Evolutionary conservation across 2,113 vertebrate species (phyloP).

Genomic region (Lampris megalopsis): DNA sequence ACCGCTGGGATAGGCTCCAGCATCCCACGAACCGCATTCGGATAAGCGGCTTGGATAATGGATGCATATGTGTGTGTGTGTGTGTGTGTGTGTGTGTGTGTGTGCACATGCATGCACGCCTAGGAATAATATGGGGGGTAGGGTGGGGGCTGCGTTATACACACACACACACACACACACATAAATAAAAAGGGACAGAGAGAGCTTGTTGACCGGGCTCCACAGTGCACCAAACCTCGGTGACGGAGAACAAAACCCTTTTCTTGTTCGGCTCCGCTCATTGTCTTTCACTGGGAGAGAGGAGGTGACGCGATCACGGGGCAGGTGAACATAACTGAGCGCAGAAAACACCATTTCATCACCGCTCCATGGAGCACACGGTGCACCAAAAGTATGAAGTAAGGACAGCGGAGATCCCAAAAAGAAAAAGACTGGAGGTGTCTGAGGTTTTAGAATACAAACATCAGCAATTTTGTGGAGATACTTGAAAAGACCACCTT

Average conservation of each 20-base stretch:
- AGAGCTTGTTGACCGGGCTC: constrained; percentile 39
- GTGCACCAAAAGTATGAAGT: not conserved
- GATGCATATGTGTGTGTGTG: too few species aligned
- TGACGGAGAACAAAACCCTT: constrained; percentile 25
- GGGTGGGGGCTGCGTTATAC: constrained; percentile 40
- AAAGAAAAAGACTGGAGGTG: constrained; percentile 10
- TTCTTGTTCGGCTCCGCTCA: constrained; percentile 49
- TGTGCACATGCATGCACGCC: too few species aligned
- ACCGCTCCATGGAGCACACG: constrained; percentile 18
- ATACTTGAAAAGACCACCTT: constrained; percentile 1
- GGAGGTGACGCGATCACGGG: constrained; percentile 35
- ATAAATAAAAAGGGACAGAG: constrained; percentile 53
- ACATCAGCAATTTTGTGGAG: constrained; percentile 15
- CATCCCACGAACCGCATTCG: too few species aligned
- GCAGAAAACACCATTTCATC: constrained; percentile 11
- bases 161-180: constrained; percentile 51
- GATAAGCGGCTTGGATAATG: too few species aligned
- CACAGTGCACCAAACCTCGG: constrained; percentile 43
- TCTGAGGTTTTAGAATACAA: not conserved
- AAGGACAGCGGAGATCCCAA: not conserved
- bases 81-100: too few species aligned
- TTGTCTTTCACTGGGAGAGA: constrained; percentile 45
- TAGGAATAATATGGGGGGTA: constrained; percentile 49
- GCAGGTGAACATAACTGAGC: constrained; percentile 20
- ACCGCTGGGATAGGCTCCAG: too few species aligned